Evolutionary conservation across 1,140 invertebrate genomes (phyloP).

Genomic region (Drosophila murphyi): DNA sequence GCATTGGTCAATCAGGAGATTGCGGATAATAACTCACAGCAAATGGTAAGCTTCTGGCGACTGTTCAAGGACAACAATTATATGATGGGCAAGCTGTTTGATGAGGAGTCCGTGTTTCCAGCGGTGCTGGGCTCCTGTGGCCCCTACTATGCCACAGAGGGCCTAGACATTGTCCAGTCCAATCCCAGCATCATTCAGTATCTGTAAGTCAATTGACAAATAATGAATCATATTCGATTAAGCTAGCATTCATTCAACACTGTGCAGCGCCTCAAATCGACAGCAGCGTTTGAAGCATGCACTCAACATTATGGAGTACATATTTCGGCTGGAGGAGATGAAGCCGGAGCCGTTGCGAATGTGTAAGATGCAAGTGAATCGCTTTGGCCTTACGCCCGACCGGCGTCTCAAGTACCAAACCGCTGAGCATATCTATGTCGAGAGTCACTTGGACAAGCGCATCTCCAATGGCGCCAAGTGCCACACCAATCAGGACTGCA

Average conservation of each 20-base stretch:
- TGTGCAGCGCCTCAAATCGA: slow-evolving; percentile 64
- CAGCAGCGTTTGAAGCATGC: slow-evolving; percentile 75
- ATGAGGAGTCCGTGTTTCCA: slow-evolving; percentile 78
- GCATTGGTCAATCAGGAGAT: slow-evolving; percentile 79
- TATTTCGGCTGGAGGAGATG: slow-evolving; percentile 76
- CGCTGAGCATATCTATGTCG: slow-evolving; percentile 72
- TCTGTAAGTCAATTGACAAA: slow-evolving; percentile 53
- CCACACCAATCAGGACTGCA: slow-evolving; percentile 62
- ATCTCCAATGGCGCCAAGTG: slow-evolving; percentile 67
- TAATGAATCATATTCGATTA: not conserved
- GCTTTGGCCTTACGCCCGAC: slow-evolving; percentile 72
- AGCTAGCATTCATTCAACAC: not conserved
- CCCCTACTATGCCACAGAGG: slow-evolving; percentile 76
- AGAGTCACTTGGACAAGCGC: slow-evolving; percentile 75
- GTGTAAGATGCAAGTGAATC: slow-evolving; percentile 78
- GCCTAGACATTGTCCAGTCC: slow-evolving; percentile 66
- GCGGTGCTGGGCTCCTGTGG: slow-evolving; percentile 76
- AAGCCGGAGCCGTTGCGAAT: slow-evolving; percentile 80
- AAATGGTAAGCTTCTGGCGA: slow-evolving; percentile 79
- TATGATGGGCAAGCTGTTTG: slow-evolving; percentile 82
- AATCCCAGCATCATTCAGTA: slow-evolving; percentile 74
- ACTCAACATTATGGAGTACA: slow-evolving; percentile 76
- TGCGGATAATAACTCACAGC: slow-evolving; percentile 71
- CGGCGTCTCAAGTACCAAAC: slow-evolving; percentile 72
- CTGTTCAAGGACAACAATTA: slow-evolving; percentile 82